Base-by-base conservation (phyloP, 2,888 invertebrate species). In the Cactoblastis cactorum region DNA sequence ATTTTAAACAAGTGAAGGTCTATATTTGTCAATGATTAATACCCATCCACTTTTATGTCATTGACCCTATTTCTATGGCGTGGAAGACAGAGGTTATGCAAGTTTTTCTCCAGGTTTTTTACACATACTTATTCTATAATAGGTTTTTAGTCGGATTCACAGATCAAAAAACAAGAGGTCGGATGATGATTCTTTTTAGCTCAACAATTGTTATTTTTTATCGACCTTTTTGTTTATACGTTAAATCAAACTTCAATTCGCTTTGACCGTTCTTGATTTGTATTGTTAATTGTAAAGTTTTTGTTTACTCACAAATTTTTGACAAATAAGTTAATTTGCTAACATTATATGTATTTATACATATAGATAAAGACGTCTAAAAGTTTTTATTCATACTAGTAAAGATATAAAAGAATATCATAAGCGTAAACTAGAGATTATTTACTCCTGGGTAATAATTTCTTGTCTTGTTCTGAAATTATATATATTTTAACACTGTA, bases 101-200 rank as follows among this genome's bases (percentile, higher is more conserved):
- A 9, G 5, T 28, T 51, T 39, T 43, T 46, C 28, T 17, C 17
- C n/a, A 4, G 2, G 12, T 18, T 49, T 49, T 49, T 41, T 48
- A 15, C n/a, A 12, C 28, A 38, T 17, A n/a, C n/a, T n/a, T n/a
- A n/a, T 28, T 19, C 41, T 33, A 33, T 34, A 43, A 34, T 43
- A 43, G 32, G 35, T 52, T 52, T 49, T 48, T 52, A 24, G 37
- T 48, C 50, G 46, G 48, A 52, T 52, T 35, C 48, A 48, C 28
- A 12, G 24, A 41, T 19, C 15, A 45, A 51, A 46, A 51, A 51
- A 33, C 37, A 39, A 49, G 43, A 49, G 39, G 39, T 19, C 41
- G 18, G 41, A 32, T 22, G 19, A 41, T 49, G 14, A n/a, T 12
- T n/a, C 18, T 18, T 39, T 28, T 28, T 15, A n/a, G 18, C 12